Evolutionary conservation across 2,797 vertebrate species (phyloP), one percentile per base, ranked within the genome.

Genomic region (Acomys russatus): DNA sequence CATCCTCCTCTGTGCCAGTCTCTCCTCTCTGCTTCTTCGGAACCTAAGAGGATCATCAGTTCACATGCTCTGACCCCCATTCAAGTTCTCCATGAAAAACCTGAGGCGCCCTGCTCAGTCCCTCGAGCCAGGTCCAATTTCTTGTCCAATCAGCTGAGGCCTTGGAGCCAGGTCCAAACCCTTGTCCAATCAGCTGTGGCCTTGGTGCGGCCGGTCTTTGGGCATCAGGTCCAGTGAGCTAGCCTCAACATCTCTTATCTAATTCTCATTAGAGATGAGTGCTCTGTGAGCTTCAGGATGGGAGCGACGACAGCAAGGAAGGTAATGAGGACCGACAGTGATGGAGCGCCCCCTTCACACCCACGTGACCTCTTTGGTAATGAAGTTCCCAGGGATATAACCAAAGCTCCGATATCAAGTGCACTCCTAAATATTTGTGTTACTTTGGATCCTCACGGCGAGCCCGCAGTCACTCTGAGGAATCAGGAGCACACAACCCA

Each of bases 171-270:
- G 3, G 0, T 35, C 25, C 94, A 77, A 22, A 0, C 3, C 30
- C 11, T 78, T 76, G 15, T 87, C 94, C 82, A 92, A 92, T 94
- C 94, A 94, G 20, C 86, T 86, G 63, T 70, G 30, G 63, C 25
- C 3, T 23, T 92, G 79, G 44, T 28, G 20, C 18, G 88, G 51
- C 0, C 4, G 33, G 59, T 61, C 61, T 64, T 64, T 38, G 33
- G 70, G 6, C 28, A 68, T 6, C 44, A 14, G 3, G 0, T 35
- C 25, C 94, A 77, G 15, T 74, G 74, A 95, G 80, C 79, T 73
- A 38, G 14, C 51, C 22, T 77, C 25, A 15, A 10, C 0, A 11
- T 23, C 88, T 68, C 28, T 70, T 70, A n/a, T 44, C 56, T 6
- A 28, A 3, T 56, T 59, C 49, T 54, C 0, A 7, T 22, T 33